phyloP scores from a whole-genome alignment of 2,113 vertebrate genomes.

The Erythrocercus mccallii region DNA sequence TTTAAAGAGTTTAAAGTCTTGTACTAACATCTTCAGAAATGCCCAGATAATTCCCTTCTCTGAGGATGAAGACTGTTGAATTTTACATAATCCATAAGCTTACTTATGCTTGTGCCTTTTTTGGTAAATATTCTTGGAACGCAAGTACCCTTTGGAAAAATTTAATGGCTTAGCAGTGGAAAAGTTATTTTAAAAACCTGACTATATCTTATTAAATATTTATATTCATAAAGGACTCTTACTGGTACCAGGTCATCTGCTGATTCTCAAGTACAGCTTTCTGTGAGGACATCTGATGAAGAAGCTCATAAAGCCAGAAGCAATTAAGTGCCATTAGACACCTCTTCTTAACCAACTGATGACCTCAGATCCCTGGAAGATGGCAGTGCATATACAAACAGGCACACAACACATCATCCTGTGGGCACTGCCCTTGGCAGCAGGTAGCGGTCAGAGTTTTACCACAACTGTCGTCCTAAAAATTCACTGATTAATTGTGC shows the following conservation, averaged over 20 bases:
- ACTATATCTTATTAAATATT: background rate
- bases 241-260: background rate
- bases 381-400: background rate
- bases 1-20: background rate
- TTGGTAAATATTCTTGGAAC: background rate
- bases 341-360: background rate
- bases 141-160: background rate
- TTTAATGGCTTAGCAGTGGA: background rate
- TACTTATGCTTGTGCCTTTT: background rate
- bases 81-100: background rate
- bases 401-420: background rate
- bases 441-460: background rate
- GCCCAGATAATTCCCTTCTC: background rate
- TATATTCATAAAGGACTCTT: background rate
- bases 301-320: background rate
- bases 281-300: background rate
- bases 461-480: background rate
- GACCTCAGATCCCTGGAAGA: background rate
- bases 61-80: background rate
- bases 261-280: background rate
- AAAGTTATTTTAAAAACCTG: background rate
- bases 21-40: background rate
- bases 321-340: background rate
- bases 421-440: background rate
- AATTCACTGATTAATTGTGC: background rate